These are phyloP conservation scores for Sitta europaea DNA, from an alignment of 2,113 vertebrate genomes.

Conservation along the genomic window DNA sequence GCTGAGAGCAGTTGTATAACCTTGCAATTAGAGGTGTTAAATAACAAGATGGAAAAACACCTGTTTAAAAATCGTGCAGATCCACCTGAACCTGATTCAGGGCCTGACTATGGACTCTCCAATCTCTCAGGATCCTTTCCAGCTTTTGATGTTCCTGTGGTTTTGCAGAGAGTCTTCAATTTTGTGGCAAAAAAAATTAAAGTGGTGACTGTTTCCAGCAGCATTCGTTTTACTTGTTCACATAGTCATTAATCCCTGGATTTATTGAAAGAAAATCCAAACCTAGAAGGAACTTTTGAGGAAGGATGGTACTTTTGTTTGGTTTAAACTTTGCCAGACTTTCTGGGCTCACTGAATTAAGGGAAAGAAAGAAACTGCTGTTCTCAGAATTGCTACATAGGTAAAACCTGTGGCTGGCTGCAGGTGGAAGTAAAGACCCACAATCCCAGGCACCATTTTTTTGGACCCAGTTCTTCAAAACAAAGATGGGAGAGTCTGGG, in stretches of 20 bases:
- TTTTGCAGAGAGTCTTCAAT: background rate
- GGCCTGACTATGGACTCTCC: background rate
- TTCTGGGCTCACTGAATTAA: background rate
- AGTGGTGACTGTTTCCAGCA: background rate
- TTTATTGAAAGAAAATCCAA: background rate
- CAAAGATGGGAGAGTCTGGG: background rate
- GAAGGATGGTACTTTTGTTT: background rate
- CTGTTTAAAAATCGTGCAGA: background rate
- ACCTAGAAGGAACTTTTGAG: background rate
- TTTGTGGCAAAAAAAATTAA: background rate
- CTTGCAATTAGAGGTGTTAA: constrained; percentile 10
- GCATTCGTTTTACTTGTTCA: background rate
- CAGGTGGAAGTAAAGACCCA: background rate
- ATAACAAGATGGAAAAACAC: background rate
- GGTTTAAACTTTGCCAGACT: background rate
- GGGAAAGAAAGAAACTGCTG: background rate
- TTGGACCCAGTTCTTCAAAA: background rate
- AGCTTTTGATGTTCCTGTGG: background rate
- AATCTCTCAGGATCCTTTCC: background rate
- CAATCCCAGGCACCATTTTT: background rate
- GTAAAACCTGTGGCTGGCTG: background rate
- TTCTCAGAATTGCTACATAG: background rate
- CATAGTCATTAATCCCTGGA: background rate
- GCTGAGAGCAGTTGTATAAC: background rate
- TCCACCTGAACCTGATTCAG: background rate